Base-by-base conservation (phyloP, 1,140 invertebrate genomes). In the Asbolus verrucosus region DNA sequence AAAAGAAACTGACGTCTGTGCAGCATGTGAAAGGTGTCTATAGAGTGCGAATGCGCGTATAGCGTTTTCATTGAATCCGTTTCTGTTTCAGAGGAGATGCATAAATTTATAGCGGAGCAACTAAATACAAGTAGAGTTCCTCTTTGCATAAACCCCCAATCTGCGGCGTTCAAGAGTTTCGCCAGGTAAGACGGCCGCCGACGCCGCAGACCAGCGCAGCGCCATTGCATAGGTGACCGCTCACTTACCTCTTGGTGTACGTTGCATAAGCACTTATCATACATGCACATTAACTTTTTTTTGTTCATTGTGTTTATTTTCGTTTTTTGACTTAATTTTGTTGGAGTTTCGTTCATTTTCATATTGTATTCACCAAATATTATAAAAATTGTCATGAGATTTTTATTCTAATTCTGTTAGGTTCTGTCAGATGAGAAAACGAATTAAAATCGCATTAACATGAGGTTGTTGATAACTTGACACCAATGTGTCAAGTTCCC, bases 151-250 rank as follows among this genome's bases (percentile, higher is more conserved):
- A 99, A 99, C 87, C 98, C 97, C 72, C 95, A 98, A 85, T 98
- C 96, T 76, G 96, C 97, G 80, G 95, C 97, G 81, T 99, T 98
- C 87, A 98, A 98, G 87, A 98, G 94, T 87, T 99, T 99, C 89
- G 94, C 96, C 87, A 98, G 95, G 95, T 98, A 93, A 95, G 91
- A 85, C 78, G 77, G 80, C 78, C 75, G 75, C 75, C 76, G 74
- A 75, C 79, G 74, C 72, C 79, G 81, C 78, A 79, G 75, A 76
- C 80, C 82, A 83, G 75, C 81, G 76, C 79, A 80, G 78, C 79
- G 78, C 79, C 79, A 80, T 80, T 79, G 80, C 79, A 80, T 81
- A 80, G 78, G 79, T 80, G 79, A 84, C 84, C 83, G 83, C 82
- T 84, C 84, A 83, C 82, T 84, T 82, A 84, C 82, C 83, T 81